A percentile compares a stretch with the other conserved stretches of the same genome.
Evolutionary conservation across 1,140 invertebrate genomes (phyloP).

Genomic region (Heliconius hewitsoni): DNA sequence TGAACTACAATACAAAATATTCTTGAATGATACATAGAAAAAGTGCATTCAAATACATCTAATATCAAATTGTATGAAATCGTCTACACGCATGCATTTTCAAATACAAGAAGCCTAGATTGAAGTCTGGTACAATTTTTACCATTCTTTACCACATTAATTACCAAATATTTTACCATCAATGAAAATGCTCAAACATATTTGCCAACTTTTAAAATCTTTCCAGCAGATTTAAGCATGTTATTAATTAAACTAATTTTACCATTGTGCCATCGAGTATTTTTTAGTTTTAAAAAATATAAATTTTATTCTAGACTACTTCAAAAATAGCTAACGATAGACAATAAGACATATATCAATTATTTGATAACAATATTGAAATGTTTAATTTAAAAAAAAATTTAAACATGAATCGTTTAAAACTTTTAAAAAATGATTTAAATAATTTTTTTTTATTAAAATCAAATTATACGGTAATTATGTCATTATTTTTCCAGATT

Average conservation of each 20-base stretch:
- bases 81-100: neutral
- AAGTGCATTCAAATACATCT: neutral
- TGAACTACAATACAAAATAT: conserved; percentile 13
- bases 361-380: neutral
- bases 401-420: too few species aligned
- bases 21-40: conserved; percentile 3
- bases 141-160: conserved; percentile 3
- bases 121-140: neutral
- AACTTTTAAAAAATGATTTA: too few species aligned
- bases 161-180: neutral
- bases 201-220: neutral
- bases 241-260: conserved; percentile 25
- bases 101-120: conserved; percentile 1
- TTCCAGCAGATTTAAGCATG: conserved; percentile 24
- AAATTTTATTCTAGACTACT: conserved; percentile 29
- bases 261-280: conserved; percentile 5
- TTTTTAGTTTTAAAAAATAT: conserved; percentile 30
- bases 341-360: neutral
- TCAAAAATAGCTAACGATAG: conserved; percentile 3
- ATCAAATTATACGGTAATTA: too few species aligned
- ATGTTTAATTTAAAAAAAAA: neutral
- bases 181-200: neutral
- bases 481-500: neutral
- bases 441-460: too few species aligned
- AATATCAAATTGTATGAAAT: conserved; percentile 14